Evolutionary conservation across 37 sponge, comb jelly and placozoan species (phyloP).

Genomic region (Chondrilla cf. caribensis): DNA sequence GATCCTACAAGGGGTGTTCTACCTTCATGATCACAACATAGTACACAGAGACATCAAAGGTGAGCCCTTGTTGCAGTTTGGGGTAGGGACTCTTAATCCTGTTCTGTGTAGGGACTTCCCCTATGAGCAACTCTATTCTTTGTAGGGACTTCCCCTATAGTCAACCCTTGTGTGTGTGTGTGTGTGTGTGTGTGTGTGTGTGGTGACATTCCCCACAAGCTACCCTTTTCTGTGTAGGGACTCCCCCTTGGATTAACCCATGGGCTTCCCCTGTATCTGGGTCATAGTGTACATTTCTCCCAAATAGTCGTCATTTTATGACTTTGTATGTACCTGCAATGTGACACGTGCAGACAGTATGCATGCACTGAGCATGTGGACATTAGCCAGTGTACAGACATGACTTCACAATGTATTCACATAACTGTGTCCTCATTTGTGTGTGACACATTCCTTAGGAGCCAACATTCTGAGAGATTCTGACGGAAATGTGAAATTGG

Average conservation of each 20-base stretch:
- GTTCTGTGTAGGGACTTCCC: neutral
- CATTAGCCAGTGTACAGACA: too few relatives aligned
- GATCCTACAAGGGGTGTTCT: constrained; percentile 83
- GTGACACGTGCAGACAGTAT: too few relatives aligned
- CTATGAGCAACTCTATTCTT: neutral
- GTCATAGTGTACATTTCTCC: too few relatives aligned
- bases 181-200: neutral
- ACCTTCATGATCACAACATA: constrained; percentile 83
- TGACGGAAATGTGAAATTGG: constrained; percentile 88
- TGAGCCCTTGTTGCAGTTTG: neutral
- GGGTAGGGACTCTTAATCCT: neutral
- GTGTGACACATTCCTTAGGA: constrained; percentile 33
- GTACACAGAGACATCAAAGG: constrained; percentile 95
- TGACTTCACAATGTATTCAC: too few relatives aligned
- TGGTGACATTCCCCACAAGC: too few relatives aligned
- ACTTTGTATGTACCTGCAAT: too few relatives aligned
- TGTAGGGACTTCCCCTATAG: neutral
- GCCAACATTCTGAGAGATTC: constrained; percentile 92
- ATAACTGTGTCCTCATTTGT: too few relatives aligned
- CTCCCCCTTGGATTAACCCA: too few relatives aligned
- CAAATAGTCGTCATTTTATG: too few relatives aligned
- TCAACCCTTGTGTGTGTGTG: neutral
- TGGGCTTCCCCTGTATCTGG: too few relatives aligned
- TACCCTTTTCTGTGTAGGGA: too few relatives aligned
- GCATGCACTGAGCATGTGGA: too few relatives aligned